Conservation (phyloP, 2,113 vertebrate genomes). For the Malurus alboscapulatus region DNA sequence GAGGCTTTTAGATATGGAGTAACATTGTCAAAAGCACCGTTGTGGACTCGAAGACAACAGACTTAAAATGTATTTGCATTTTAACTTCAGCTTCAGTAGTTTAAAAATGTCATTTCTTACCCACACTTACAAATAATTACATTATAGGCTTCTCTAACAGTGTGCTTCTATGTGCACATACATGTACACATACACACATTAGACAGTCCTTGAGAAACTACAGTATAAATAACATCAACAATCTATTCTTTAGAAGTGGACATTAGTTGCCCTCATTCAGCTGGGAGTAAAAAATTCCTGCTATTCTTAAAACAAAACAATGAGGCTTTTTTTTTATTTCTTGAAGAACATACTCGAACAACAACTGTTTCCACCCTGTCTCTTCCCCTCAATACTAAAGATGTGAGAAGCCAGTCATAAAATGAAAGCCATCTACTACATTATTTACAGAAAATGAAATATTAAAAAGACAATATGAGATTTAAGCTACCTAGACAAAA, state of each 20-base stretch:
- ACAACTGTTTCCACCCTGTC: neutral
- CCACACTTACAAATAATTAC: conserved; percentile 12
- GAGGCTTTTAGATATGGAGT: neutral
- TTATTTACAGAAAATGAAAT: conserved; percentile 61
- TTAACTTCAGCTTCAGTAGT: conserved; percentile 52
- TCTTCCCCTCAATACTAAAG: neutral
- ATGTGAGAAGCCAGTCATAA: conserved; percentile 18
- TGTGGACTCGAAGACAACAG: conserved; percentile 17
- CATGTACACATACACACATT: neutral
- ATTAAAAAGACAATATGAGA: conserved; percentile 24
- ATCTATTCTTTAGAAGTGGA: neutral
- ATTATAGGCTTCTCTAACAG: neutral
- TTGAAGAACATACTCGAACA: neutral
- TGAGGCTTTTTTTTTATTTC: neutral
- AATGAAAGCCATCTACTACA: conserved; percentile 33
- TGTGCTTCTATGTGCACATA: neutral
- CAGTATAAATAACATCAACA: conserved; percentile 40
- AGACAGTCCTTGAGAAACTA: conserved; percentile 14
- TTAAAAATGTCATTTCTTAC: conserved; percentile 3
- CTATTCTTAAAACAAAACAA: conserved; percentile 37
- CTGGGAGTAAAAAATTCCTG: neutral
- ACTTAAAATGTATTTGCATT: conserved; percentile 14
- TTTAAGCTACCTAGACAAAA: conserved; percentile 11
- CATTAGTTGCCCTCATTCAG: neutral
- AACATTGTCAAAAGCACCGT: conserved; percentile 36